phyloP scores from a whole-genome alignment of 2,888 invertebrate genomes.

The Herminia tarsipennalis region DNA sequence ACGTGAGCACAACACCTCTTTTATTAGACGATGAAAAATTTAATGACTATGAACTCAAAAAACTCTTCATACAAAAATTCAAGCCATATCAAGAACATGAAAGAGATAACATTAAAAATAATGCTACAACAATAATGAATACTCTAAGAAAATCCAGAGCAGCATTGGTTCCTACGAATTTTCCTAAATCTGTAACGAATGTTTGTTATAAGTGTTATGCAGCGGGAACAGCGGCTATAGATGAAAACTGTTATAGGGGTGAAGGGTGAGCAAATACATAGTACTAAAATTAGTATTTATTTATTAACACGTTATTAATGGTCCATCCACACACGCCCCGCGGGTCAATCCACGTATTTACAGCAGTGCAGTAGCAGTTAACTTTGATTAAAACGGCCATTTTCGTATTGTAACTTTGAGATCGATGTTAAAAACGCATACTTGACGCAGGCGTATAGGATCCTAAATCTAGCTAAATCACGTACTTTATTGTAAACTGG shows the following conservation, averaged over 20 bases:
- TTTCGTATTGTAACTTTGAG: too few relatives aligned
- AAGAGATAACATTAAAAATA: slow-evolving; percentile 28
- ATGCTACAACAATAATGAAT: slow-evolving; percentile 14
- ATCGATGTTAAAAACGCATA: too few relatives aligned
- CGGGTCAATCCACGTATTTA: too few relatives aligned
- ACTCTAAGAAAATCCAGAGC: slow-evolving; percentile 42
- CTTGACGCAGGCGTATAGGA: too few relatives aligned
- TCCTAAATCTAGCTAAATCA: too few relatives aligned
- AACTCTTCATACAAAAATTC: slow-evolving; percentile 44
- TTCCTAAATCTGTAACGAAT: slow-evolving; percentile 16
- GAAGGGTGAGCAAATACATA: slow-evolving; percentile 44
- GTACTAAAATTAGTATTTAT: too few relatives aligned
- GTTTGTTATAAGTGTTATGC: slow-evolving; percentile 56
- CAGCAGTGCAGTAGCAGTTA: too few relatives aligned
- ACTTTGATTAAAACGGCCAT: too few relatives aligned
- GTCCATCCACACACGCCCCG: too few relatives aligned
- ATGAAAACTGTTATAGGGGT: slow-evolving; percentile 56
- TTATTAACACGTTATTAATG: too few relatives aligned
- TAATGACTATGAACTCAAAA: slow-evolving; percentile 45
- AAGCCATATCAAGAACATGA: slow-evolving; percentile 40
- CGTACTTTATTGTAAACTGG: too few relatives aligned
- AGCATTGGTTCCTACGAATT: too few relatives aligned
- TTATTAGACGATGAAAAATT: slow-evolving; percentile 45
- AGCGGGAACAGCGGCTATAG: slow-evolving; percentile 33
- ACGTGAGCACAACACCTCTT: slow-evolving; percentile 42